These are phyloP conservation scores for Eudasyphora cyanicolor DNA, from an alignment of 2,888 invertebrate species.

Conservation along the genomic window DNA sequence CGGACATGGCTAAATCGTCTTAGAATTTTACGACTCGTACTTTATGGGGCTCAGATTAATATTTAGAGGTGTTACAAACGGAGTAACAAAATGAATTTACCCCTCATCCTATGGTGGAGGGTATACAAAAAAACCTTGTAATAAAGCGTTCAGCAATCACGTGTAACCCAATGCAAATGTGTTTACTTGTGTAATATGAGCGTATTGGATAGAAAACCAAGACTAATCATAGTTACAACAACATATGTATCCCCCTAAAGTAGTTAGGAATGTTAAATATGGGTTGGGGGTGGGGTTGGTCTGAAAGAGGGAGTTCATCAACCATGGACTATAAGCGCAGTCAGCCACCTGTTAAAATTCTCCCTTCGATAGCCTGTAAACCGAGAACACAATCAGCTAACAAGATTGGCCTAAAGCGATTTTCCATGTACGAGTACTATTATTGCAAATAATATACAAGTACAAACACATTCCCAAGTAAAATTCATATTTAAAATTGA, in stretches of 20 bases:
- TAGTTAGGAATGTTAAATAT: neutral
- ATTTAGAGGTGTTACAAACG: too few species aligned
- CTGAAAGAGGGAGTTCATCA: too few species aligned
- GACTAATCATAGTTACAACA: too few species aligned
- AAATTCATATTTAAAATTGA: too few species aligned
- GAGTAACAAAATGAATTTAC: too few species aligned
- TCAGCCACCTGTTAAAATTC: constrained; percentile 39
- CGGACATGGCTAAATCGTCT: too few species aligned
- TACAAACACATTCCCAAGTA: neutral
- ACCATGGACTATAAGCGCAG: neutral
- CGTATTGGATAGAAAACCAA: neutral
- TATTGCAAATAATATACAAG: neutral
- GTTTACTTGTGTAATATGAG: neutral
- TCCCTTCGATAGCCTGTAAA: neutral
- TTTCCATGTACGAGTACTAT: too few species aligned
- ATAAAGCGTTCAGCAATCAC: neutral
- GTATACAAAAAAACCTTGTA: neutral
- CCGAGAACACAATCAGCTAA: neutral
- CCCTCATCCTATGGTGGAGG: too few species aligned
- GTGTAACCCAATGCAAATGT: neutral
- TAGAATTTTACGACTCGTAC: too few species aligned
- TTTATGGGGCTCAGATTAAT: too few species aligned
- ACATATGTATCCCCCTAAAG: too few species aligned
- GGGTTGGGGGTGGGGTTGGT: neutral
- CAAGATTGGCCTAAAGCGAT: neutral